Base-by-base conservation (phyloP, 2,888 invertebrate species). In the Eulithis testata region DNA sequence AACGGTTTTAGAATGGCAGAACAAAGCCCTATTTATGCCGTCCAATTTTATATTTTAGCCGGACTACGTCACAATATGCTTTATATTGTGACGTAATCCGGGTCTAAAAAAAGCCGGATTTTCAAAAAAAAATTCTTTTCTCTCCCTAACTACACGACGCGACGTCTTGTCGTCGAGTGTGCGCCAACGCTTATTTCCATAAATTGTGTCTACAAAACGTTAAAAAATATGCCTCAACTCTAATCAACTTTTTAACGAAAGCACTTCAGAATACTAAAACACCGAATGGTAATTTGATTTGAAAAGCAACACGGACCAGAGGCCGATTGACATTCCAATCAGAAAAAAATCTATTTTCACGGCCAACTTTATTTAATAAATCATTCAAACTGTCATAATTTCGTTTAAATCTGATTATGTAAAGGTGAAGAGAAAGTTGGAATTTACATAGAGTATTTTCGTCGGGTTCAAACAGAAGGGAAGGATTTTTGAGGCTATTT, bases 361-460 rank as follows among this genome's bases (percentile, higher is more conserved):
- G 78, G 74, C 65, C 76, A 84, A 84, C 78, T 83, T 84, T 81
- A 67, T 68, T 68, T 77, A 78, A 88, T 88, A 87, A 88, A 89
- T 89, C 86, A 86, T 86, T 85, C 81, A 78, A 83, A 85, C 82
- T 84, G 80, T 80, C 84, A 85, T 86, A 88, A 88, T 87, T 88
- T 85, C 80, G 83, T 78, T 80, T 70, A 80, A 86, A 88, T 87
- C 85, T 85, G 87, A 86, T 89, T 89, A 89, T 81, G 78, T 76
- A 78, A 81, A 82, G 83, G 79, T 78, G 78, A 70, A 53, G 70
- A 70, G 75, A 76, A 77, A 76, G 73, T 73, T 69, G 68, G 70
- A 68, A 57, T 63, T 60, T 11, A 1, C 79, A 78, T 11, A 73
- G 78, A 79, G 47, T 73, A 78, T 69, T 36, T 40, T 62, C 5